A percentile compares a stretch with the other conserved stretches of the same genome.
phyloP scores from a whole-genome alignment of 2,797 vertebrate species.

The Bradypodion pumilum region DNA sequence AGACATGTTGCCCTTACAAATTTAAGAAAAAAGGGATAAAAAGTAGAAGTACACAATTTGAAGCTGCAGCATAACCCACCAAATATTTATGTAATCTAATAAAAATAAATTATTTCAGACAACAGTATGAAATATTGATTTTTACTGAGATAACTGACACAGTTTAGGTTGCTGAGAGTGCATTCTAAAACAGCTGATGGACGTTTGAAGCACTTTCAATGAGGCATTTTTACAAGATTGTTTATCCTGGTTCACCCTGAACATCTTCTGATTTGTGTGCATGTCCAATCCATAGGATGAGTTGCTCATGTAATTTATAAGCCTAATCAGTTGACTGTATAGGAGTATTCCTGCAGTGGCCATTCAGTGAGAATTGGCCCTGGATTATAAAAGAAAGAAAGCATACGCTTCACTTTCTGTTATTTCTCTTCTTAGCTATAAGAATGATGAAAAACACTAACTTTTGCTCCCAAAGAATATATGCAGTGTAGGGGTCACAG shows the following conservation, averaged over 20 bases:
- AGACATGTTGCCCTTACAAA: neutral
- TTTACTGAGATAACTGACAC: neutral
- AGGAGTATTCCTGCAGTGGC: neutral
- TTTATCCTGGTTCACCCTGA: conserved; percentile 6
- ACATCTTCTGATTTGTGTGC: conserved; percentile 12
- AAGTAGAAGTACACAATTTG: neutral
- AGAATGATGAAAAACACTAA: neutral
- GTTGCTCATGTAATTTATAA: conserved; percentile 16
- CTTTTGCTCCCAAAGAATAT: neutral
- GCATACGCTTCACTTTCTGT: neutral
- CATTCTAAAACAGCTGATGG: conserved; percentile 1
- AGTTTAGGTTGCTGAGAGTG: neutral
- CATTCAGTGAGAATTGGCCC: neutral
- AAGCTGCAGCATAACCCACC: neutral
- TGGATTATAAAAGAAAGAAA: neutral
- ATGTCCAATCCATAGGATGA: neutral
- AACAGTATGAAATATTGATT: neutral
- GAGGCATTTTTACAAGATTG: neutral
- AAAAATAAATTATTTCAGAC: conserved; percentile 9
- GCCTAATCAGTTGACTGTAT: neutral
- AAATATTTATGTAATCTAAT: conserved; percentile 2
- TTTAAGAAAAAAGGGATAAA: neutral
- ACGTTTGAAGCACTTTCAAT: neutral
- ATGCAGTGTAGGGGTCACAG: neutral
- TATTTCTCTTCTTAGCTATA: neutral